These are phyloP conservation scores for Myotis brandtii DNA, from an alignment of 2,113 vertebrate species.

Conservation along the genomic window DNA sequence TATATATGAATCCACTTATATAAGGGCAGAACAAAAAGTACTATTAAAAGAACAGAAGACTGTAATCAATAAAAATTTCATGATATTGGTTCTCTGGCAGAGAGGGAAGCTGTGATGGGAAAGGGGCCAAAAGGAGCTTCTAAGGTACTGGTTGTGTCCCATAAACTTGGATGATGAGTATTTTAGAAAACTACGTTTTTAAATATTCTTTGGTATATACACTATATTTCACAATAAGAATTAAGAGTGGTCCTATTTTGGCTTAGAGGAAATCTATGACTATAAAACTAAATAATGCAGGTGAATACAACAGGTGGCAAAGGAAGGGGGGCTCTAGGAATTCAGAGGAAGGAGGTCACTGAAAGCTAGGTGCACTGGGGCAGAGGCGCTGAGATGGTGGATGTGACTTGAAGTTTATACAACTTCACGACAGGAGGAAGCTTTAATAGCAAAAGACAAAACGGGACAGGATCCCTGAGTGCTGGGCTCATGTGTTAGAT, in stretches of 20 bases:
- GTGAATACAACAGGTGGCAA: not conserved
- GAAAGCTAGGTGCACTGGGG: not conserved
- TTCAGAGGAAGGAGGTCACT: not conserved
- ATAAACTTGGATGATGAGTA: not conserved
- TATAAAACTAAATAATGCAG: not conserved
- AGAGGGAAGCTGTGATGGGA: not conserved
- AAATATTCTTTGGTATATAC: not conserved
- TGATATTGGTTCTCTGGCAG: not conserved
- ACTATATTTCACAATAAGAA: not conserved
- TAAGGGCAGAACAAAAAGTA: not conserved
- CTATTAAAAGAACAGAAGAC: not conserved
- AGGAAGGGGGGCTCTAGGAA: not conserved
- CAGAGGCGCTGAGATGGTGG: not conserved
- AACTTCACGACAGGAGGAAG: not conserved
- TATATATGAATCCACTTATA: not conserved
- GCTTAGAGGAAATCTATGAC: not conserved
- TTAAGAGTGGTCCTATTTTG: not conserved
- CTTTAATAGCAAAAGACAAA: not conserved
- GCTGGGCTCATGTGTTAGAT: not conserved
- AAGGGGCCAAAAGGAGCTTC: not conserved
- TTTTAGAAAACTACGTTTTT: not conserved
- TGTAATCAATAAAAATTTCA: not conserved
- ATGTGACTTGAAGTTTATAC: not conserved
- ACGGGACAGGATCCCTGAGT: not conserved
- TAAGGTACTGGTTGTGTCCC: not conserved